Evolutionary conservation across 2,797 vertebrate genomes (phyloP).

Genomic region (Girardinus metallicus): DNA sequence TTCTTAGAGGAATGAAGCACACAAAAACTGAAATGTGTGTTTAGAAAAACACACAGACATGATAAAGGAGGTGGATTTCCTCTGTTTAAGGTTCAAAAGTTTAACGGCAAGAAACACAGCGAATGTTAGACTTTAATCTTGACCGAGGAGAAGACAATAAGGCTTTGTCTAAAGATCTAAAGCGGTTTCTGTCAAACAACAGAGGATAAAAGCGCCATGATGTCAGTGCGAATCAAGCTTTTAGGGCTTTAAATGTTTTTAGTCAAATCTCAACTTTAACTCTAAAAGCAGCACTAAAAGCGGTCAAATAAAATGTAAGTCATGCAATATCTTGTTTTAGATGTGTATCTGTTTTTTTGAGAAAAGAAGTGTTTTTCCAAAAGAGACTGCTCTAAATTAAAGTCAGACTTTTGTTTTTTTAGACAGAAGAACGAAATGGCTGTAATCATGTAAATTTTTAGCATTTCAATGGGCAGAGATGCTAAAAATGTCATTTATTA

Average conservation of each 20-base stretch:
- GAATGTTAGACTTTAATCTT: conserved; percentile 48
- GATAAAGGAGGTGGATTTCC: conserved; percentile 44
- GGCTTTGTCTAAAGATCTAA: conserved; percentile 55
- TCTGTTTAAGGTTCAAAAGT: conserved; percentile 42
- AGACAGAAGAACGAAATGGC: neutral
- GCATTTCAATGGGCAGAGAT: too few relatives aligned
- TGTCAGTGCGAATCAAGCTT: conserved; percentile 35
- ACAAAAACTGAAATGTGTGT: neutral
- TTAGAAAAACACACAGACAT: conserved; percentile 18
- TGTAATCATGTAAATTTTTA: neutral
- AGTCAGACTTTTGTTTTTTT: neutral
- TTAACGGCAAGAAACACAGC: conserved; percentile 32
- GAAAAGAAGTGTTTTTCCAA: neutral
- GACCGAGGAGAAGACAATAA: conserved; percentile 44
- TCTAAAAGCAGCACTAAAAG: conserved; percentile 24
- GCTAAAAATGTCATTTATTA: neutral
- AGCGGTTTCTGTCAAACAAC: conserved; percentile 29
- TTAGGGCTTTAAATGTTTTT: conserved; percentile 45
- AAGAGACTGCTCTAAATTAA: neutral
- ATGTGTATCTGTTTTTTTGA: neutral
- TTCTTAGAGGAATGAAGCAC: neutral
- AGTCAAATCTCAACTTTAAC: conserved; percentile 33
- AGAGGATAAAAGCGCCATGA: conserved; percentile 45
- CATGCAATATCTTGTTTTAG: neutral
- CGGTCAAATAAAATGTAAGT: conserved; percentile 4